Evolutionary conservation across 2,888 invertebrate genomes (phyloP), one percentile per base, ranked within the genome.

Genomic region (Perizoma flavofasciatum): DNA sequence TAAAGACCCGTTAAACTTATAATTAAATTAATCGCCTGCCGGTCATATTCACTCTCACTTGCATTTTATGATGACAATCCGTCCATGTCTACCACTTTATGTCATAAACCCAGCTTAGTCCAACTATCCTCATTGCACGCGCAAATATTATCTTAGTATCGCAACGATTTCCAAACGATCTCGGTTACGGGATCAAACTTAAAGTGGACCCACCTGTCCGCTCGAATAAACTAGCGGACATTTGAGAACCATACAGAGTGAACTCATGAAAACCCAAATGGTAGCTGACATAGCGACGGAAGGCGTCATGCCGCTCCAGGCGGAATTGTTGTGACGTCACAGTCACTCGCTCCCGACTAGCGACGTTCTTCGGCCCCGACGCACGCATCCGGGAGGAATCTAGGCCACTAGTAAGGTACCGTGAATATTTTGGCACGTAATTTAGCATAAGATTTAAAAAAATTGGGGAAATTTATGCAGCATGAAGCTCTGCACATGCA

Each of bases 341-440:
- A 70, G 72, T 69, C 69, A 68, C 69, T 69, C 70, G 72, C 71
- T 72, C 66, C 67, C 58, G 68, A 65, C 67, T 69, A 69, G 66
- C 72, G 68, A 60, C 72, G 69, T 68, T 69, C 71, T 72, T 70
- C 66, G 67, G 66, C 70, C 68, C 69, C 73, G 73, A 64, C 71
- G 70, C 63, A 78, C 72, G 74, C 75, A 78, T 81, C 81, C 81
- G 79, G 74, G 71, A 71, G 41, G 65, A 75, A 81, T 73, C 72
- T 80, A 74, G 81, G 77, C 62, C 79, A 77, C 69, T 44, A 62
- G 48, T 55, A 6, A 37, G 22, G 6, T 49, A 60, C 59, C 43
- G 49, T 53, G 37, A 63, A 61, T 54, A 61, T 63, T 65, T 63
- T 55, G 63, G 59, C 49, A 63, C 45, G 45, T 41, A 59, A 55